Evolutionary conservation across 2,113 vertebrate species (phyloP).

Genomic region (Sclerurus mexicanus): DNA sequence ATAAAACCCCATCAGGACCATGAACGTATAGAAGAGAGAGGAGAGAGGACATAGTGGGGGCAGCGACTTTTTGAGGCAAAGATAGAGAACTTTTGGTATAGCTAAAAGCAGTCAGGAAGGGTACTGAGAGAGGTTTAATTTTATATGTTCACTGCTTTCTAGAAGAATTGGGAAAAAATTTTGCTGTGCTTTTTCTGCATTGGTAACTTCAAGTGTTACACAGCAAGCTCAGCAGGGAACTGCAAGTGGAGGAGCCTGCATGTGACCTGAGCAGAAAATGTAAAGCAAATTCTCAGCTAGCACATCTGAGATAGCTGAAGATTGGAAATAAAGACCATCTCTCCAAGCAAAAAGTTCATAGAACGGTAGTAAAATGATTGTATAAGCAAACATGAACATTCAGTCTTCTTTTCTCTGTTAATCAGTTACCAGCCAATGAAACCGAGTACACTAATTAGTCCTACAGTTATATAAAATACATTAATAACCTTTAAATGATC

Average conservation of each 20-base stretch:
- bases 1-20: background rate
- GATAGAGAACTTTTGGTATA: background rate
- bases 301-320: background rate
- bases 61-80: background rate
- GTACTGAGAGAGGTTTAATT: background rate
- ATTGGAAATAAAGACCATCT: conserved; percentile 69
- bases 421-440: conserved; percentile 60
- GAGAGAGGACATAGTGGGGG: background rate
- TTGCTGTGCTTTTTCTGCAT: background rate
- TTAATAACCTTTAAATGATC: conserved; percentile 51
- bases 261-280: background rate
- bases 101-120: background rate
- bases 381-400: conserved; percentile 51
- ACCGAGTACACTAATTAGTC: background rate
- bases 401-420: conserved; percentile 33
- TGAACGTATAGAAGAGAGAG: background rate
- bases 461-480: background rate
- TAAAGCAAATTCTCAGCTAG: background rate
- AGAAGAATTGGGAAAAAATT: background rate
- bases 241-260: background rate
- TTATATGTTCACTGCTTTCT: background rate
- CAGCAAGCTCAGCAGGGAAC: background rate
- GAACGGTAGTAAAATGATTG: conserved; percentile 25
- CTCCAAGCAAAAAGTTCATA: conserved; percentile 78
- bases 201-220: background rate